These are phyloP conservation scores for Platycnemis pennipes DNA, from an alignment of 2,888 invertebrate species.

Conservation along the genomic window DNA sequence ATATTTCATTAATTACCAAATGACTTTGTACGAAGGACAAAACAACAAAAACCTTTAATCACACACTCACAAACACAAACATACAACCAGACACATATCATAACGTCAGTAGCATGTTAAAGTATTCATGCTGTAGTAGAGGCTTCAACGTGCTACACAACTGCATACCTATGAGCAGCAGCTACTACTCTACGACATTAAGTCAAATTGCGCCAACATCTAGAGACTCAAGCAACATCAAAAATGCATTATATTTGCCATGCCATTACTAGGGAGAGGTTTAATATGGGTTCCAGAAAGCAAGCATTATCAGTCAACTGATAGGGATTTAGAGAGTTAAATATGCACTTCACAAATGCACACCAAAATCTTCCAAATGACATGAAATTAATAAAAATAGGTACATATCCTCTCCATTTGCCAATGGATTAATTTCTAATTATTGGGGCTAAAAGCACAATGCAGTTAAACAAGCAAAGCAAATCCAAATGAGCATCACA, in stretches of 20 bases:
- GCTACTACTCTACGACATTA: background rate
- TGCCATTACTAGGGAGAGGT: background rate
- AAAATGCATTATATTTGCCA: background rate
- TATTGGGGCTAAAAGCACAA: background rate
- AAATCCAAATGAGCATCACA: background rate
- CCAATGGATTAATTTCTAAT: background rate
- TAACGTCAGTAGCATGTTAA: background rate
- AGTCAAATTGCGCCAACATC: background rate
- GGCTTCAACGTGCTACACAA: background rate
- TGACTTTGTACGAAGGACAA: background rate
- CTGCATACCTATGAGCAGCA: background rate
- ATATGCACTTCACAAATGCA: background rate
- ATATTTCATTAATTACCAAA: background rate
- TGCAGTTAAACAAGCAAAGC: background rate
- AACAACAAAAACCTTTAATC: background rate
- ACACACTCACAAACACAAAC: constrained; percentile 36
- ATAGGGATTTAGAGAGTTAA: background rate
- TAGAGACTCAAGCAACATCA: background rate
- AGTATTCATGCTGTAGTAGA: background rate
- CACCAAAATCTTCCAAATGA: background rate
- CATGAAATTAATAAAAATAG: background rate
- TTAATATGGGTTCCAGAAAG: background rate
- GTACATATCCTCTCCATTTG: background rate
- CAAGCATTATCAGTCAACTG: background rate
- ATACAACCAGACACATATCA: constrained; percentile 5